phyloP scores from a whole-genome alignment of 2,113 vertebrate genomes.

The Procapra przewalskii region DNA sequence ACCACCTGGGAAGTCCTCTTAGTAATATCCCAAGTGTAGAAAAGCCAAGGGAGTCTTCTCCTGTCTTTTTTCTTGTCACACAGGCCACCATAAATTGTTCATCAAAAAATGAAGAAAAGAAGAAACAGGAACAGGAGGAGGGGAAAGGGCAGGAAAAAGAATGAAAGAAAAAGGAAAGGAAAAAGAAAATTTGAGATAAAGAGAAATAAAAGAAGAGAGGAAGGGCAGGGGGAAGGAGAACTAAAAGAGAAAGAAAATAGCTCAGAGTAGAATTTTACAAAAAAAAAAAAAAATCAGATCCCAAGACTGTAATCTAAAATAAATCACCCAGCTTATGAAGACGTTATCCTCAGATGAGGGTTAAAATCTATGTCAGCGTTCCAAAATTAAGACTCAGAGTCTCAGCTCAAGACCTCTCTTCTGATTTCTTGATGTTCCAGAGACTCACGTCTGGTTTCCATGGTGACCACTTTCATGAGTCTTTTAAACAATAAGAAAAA shows the following conservation, averaged over 20 bases:
- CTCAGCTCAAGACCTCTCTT: constrained; percentile 26
- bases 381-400: constrained; percentile 39
- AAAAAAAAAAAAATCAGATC: not conserved
- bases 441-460: constrained; percentile 53
- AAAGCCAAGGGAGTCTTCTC: not conserved
- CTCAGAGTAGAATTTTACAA: not conserved
- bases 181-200: not conserved
- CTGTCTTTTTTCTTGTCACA: not conserved
- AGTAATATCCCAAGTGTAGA: not conserved
- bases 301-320: not conserved
- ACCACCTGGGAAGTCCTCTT: not conserved
- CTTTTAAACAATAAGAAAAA: constrained; percentile 58
- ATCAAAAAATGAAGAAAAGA: not conserved
- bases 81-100: not conserved
- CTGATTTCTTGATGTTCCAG: constrained; percentile 31
- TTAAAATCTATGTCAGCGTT: constrained; percentile 23
- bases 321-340: constrained; percentile 5
- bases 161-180: not conserved
- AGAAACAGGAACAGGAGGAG: not conserved
- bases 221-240: not conserved
- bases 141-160: too few relatives aligned
- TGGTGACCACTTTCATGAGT: constrained; percentile 32
- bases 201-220: not conserved
- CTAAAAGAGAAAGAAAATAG: not conserved
- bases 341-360: not conserved